Evolutionary conservation across 2,113 vertebrate genomes (phyloP).

Genomic region (Holacanthus passer): DNA sequence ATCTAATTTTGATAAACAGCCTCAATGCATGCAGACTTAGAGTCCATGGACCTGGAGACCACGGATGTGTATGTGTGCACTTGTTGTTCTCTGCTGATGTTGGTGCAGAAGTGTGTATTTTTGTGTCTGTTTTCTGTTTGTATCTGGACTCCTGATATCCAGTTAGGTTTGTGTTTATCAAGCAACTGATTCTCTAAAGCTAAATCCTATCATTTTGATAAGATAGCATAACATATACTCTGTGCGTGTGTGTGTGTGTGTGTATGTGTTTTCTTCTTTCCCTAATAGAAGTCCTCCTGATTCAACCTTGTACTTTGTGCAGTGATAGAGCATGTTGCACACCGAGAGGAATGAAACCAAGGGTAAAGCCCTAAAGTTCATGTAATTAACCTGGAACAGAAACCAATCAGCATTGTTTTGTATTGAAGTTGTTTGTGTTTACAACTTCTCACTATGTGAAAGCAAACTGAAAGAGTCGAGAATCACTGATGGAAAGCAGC

Average conservation of each 20-base stretch:
- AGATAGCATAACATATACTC: slow-evolving; percentile 29
- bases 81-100: background rate
- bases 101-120: slow-evolving; percentile 11
- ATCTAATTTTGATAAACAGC: slow-evolving; percentile 74
- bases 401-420: background rate
- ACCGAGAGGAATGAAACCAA: background rate
- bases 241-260: slow-evolving; percentile 16
- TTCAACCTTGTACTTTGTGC: slow-evolving; percentile 12
- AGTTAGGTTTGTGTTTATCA: slow-evolving; percentile 44
- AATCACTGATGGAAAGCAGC: background rate
- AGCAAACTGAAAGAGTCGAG: background rate
- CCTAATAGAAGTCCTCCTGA: slow-evolving; percentile 26
- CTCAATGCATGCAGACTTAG: slow-evolving; percentile 37
- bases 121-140: background rate
- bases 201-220: slow-evolving; percentile 40
- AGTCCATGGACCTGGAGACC: slow-evolving; percentile 28
- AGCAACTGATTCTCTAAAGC: slow-evolving; percentile 32
- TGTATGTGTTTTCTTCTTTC: slow-evolving; percentile 21
- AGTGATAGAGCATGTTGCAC: background rate
- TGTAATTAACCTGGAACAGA: slow-evolving; percentile 13
- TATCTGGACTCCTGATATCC: slow-evolving; percentile 36
- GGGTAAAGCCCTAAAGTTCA: background rate
- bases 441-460: background rate
- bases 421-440: background rate
- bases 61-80: background rate